Percentiles rank a stretch among this genome's conserved stretches.
These are phyloP conservation scores for Genyomyrus donnyi DNA, from an alignment of 2,113 vertebrate genomes.

Conservation along the genomic window DNA sequence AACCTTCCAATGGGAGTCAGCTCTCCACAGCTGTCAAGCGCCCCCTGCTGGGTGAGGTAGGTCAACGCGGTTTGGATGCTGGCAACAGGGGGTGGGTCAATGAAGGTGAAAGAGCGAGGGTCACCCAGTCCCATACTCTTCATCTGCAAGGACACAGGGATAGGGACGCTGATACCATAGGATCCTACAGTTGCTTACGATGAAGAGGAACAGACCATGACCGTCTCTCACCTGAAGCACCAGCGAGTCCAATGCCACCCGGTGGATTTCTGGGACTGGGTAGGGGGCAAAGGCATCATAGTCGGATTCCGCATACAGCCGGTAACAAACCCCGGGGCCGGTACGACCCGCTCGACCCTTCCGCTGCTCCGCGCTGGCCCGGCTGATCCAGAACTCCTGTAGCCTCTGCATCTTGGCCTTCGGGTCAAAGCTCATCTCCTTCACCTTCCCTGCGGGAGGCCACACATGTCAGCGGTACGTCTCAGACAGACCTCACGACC, in stretches of 20 bases:
- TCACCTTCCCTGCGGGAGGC: constrained; percentile 74
- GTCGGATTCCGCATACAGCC: constrained; percentile 79
- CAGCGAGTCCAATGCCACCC: constrained; percentile 76
- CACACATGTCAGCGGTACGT: not conserved
- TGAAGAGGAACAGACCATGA: not conserved
- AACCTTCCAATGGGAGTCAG: constrained; percentile 76
- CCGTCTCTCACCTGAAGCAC: constrained; percentile 70
- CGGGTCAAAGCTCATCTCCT: constrained; percentile 88
- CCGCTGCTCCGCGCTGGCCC: constrained; percentile 85
- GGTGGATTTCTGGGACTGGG: constrained; percentile 78
- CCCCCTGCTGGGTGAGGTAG: constrained; percentile 80
- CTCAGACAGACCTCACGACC: not conserved
- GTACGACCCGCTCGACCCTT: constrained; percentile 85
- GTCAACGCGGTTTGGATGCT: constrained; percentile 78
- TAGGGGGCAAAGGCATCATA: constrained; percentile 78
- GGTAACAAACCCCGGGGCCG: constrained; percentile 82
- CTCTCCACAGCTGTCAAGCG: constrained; percentile 60
- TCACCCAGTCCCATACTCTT: constrained; percentile 86
- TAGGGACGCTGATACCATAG: not conserved
- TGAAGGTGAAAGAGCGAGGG: constrained; percentile 78
- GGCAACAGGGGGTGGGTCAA: constrained; percentile 73
- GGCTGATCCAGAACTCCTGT: constrained; percentile 95
- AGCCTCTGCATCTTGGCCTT: constrained; percentile 84
- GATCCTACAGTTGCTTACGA: not conserved
- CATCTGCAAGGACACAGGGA: constrained; percentile 60